phyloP scores from a whole-genome alignment of 1,140 invertebrate genomes.

The Lineus longissimus region DNA sequence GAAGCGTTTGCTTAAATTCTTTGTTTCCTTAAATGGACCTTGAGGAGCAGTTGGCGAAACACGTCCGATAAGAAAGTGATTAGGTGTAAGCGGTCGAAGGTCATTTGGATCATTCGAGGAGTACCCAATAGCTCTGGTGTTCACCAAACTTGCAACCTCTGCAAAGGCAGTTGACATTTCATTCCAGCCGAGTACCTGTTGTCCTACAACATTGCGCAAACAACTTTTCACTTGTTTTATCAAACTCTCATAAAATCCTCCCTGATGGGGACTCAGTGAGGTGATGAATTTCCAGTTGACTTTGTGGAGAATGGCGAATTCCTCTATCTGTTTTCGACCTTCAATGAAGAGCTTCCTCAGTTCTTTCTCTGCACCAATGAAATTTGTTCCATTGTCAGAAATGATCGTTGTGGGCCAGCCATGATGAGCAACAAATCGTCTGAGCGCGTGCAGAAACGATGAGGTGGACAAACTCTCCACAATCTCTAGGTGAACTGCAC shows the following conservation, averaged over 20 bases:
- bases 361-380: conserved; percentile 10
- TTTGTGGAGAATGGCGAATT: not conserved
- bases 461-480: not conserved
- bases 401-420: conserved; percentile 10
- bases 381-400: conserved; percentile 6
- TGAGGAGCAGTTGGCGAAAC: too few relatives aligned
- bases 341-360: conserved; percentile 1
- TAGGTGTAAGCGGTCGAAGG: too few relatives aligned
- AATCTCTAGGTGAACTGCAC: conserved; percentile 9
- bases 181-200: conserved; percentile 6
- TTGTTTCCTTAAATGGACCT: too few relatives aligned
- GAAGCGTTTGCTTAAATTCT: too few relatives aligned
- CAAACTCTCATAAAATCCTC: conserved; percentile 5
- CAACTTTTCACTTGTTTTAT: not conserved
- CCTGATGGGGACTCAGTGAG: conserved; percentile 10
- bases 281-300: conserved; percentile 11
- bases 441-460: not conserved
- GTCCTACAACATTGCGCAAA: conserved; percentile 2
- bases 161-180: too few relatives aligned
- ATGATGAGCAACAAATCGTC: conserved; percentile 7
- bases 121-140: too few relatives aligned
- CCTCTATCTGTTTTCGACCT: not conserved
- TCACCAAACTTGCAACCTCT: too few relatives aligned
- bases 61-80: too few relatives aligned
- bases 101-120: too few relatives aligned